Evolutionary conservation across 2,797 vertebrate genomes (phyloP), one percentile per base, ranked within the genome.

Genomic region (Spinus olivaceus): DNA sequence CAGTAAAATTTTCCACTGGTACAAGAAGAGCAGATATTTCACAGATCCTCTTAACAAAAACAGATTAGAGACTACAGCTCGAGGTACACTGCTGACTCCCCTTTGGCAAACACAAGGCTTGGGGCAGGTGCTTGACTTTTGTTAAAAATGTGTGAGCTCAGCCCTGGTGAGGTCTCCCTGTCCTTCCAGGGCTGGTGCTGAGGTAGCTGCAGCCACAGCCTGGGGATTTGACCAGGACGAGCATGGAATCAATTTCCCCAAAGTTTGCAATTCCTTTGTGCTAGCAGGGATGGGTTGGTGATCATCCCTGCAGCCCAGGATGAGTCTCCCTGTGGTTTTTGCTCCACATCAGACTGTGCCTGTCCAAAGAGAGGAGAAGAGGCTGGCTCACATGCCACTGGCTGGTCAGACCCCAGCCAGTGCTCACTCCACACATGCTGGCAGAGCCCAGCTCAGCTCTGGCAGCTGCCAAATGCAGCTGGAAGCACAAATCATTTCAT

Each of bases 401-500:
- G 9, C 7, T 47, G 79, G 61, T 71, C 81, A 73, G 71, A 81
- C 66, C n/a, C 37, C 46, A 39, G 2, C 6, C 3, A 35, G 5
- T 42, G 60, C 64, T 84, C 64, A 3, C 74, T 85, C 56, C n/a
- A 20, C 3, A 3, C 16, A 8, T 0, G 1, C 64, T 59, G 74
- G 67, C 93, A 94, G 70, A 77, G 56, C 84, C 61, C 39, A 50
- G 53, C 79, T 87, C 72, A 33, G 81, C 79, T 85, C 92, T 22
- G 5, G 70, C 72, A 81, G 9, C 79, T 92, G 84, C 85, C 94
- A 94, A 81, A 88, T 71, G 77, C 85, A 88, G 88, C 95, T 92
- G 96, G 91, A 94, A 92, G 84, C 80, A 91, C 82, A 92, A 92
- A 94, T 91, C 30, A 71, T 72, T 70, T 86, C 85, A 60, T 84